Evolutionary conservation across 2,888 invertebrate species (phyloP).

Genomic region (Eilema caniola): DNA sequence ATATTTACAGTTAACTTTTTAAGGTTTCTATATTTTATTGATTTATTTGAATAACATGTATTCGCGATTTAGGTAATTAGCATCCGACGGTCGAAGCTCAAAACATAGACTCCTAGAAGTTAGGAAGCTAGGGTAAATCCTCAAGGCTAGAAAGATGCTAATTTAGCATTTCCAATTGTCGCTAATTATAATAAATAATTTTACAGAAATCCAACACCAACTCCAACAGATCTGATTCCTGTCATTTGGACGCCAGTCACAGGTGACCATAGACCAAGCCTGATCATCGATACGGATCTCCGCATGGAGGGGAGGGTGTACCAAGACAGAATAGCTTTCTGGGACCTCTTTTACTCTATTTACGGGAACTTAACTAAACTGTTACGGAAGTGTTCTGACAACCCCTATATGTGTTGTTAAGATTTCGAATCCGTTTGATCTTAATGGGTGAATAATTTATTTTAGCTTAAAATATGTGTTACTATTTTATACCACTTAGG

Average conservation of each 20-base stretch:
- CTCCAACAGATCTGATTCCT: slow-evolving; percentile 60
- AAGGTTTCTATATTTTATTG: neutral
- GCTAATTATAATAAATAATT: neutral
- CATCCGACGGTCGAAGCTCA: neutral
- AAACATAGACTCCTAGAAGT: neutral
- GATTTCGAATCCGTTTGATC: neutral
- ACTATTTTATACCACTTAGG: too few species aligned
- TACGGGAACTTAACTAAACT: slow-evolving; percentile 71
- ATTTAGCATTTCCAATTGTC: neutral
- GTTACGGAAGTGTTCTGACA: slow-evolving; percentile 56
- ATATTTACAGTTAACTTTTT: too few species aligned
- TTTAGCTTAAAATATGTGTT: neutral
- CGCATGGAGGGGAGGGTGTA: slow-evolving; percentile 64
- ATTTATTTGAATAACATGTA: neutral
- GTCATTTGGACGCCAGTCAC: slow-evolving; percentile 68
- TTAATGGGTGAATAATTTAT: neutral
- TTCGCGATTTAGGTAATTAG: neutral
- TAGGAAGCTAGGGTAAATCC: neutral
- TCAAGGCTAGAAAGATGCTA: too few species aligned
- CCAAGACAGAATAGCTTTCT: slow-evolving; percentile 76
- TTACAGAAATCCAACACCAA: slow-evolving; percentile 76
- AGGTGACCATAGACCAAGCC: slow-evolving; percentile 62
- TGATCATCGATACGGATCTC: slow-evolving; percentile 71
- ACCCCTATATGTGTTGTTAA: slow-evolving; percentile 37
- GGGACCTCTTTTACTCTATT: slow-evolving; percentile 76